phyloP scores from a whole-genome alignment of 2,797 vertebrate genomes.

The Urophycis tenuis region DNA sequence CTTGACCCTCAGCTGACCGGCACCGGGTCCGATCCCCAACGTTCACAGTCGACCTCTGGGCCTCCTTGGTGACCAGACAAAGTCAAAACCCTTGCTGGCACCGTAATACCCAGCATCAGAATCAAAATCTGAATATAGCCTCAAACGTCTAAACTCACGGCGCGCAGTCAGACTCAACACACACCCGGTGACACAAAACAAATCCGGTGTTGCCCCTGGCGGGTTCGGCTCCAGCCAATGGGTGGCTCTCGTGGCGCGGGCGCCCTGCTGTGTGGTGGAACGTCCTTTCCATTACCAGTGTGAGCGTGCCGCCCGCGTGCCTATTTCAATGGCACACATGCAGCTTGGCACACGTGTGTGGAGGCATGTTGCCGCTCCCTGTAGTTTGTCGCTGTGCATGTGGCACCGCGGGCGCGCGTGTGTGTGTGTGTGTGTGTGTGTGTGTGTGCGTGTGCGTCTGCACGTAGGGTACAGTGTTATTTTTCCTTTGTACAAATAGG shows the following conservation, averaged over 20 bases:
- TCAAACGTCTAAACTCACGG: background rate
- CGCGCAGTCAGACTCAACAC: background rate
- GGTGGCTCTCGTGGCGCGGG: background rate
- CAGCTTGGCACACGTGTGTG: background rate
- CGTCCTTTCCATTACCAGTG: background rate
- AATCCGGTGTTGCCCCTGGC: background rate
- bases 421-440: constrained; percentile 1
- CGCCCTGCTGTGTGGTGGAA: background rate
- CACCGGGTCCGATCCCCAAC: background rate
- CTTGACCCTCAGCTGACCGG: background rate
- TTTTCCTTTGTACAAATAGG: too few species aligned
- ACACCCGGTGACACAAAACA: background rate
- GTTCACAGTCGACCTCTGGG: background rate
- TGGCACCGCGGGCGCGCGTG: background rate
- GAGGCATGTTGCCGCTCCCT: background rate
- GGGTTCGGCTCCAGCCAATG: background rate
- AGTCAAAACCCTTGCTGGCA: background rate
- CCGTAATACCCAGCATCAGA: background rate
- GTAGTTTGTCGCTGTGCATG: too few species aligned
- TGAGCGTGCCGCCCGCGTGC: constrained; percentile 12
- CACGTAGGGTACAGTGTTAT: background rate
- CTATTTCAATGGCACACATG: background rate
- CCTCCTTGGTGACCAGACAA: background rate
- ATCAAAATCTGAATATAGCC: background rate
- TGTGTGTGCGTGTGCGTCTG: too few species aligned